phyloP scores from a whole-genome alignment of 2,888 invertebrate species.

The Nowickia ferox region DNA sequence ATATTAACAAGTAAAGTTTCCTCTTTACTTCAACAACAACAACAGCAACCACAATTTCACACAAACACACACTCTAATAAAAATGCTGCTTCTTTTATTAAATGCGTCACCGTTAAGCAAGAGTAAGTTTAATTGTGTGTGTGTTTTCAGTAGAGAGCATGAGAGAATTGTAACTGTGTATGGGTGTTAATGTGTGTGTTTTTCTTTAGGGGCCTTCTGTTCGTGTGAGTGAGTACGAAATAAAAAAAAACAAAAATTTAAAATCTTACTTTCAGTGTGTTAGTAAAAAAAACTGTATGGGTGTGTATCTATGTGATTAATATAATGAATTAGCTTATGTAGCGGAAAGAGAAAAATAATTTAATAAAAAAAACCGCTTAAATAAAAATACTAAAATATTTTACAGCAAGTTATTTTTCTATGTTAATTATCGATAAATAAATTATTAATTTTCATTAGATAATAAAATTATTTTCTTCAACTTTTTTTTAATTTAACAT shows the following conservation, averaged over 20 bases:
- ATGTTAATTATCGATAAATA: too few relatives aligned
- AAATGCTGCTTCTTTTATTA: slow-evolving; percentile 14
- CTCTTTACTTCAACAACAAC: slow-evolving; percentile 11
- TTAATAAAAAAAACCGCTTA: too few relatives aligned
- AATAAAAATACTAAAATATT: too few relatives aligned
- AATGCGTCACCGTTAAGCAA: slow-evolving; percentile 60
- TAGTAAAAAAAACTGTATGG: neutral
- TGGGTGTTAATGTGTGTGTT: slow-evolving; percentile 15
- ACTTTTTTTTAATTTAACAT: too few relatives aligned
- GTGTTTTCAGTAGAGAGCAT: slow-evolving; percentile 22
- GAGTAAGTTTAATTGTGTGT: slow-evolving; percentile 20
- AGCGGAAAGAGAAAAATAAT: neutral
- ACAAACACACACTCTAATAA: neutral
- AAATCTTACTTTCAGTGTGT: neutral
- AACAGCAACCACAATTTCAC: neutral
- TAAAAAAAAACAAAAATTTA: slow-evolving; percentile 12
- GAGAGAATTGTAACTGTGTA: slow-evolving; percentile 27
- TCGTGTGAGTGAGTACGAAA: slow-evolving; percentile 46
- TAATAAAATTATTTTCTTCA: too few relatives aligned
- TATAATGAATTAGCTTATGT: slow-evolving; percentile 1
- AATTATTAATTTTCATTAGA: neutral
- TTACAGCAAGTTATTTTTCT: too few relatives aligned
- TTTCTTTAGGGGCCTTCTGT: slow-evolving; percentile 31
- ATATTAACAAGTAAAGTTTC: slow-evolving; percentile 39
- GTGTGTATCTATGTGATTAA: slow-evolving; percentile 7